Base-by-base conservation (phyloP, 2,888 invertebrate genomes). In the Osedax frankpressi region DNA sequence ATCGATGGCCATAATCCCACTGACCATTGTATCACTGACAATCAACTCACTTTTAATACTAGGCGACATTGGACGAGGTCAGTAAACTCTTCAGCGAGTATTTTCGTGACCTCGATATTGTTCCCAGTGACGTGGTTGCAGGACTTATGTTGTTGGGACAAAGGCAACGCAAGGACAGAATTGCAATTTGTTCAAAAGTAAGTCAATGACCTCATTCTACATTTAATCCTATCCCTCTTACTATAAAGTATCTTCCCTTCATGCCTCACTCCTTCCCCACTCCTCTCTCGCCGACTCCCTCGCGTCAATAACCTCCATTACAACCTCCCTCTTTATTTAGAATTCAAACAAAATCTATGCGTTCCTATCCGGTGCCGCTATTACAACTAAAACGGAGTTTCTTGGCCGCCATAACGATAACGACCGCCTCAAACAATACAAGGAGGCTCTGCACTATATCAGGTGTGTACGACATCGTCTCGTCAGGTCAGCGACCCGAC, bases 101-200 rank as follows among this genome's bases (percentile, higher is more conserved):
- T 85, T 92, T 92, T 85, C 88, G 92, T 30, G 92, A 92, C 83
- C 84, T 93, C 77, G 92, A 93, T 84, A 92, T 93, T 30, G 92
- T 84, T 26, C 92, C 92, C 1, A 91, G 91, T 63, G 92, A 93
- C 84, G 91, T 93, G 3, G 89, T 92, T 1, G 92, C 92, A 27
- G 92, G 92, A 1, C 85, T 93, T 76, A 90, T 92, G 11, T 85
- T 93, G 70, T 86, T 92, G 73, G 86, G 92, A 74, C 89, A 90
- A 81, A 90, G 90, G 80, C 92, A 93, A 84, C 90, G 90, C 80
- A 87, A 90, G 76, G 90, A 91, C 82, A 87, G 90, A 79, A 78
- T 79, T 70, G 75, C 78, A 70, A 79, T 80, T 28, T 80, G 82
- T 2, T 75, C 79, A 26, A 80, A 82, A 81, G 83, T 83, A 73